Evolutionary conservation across 2,797 vertebrate species (phyloP).

Genomic region (Buphagus erythrorhynchus): DNA sequence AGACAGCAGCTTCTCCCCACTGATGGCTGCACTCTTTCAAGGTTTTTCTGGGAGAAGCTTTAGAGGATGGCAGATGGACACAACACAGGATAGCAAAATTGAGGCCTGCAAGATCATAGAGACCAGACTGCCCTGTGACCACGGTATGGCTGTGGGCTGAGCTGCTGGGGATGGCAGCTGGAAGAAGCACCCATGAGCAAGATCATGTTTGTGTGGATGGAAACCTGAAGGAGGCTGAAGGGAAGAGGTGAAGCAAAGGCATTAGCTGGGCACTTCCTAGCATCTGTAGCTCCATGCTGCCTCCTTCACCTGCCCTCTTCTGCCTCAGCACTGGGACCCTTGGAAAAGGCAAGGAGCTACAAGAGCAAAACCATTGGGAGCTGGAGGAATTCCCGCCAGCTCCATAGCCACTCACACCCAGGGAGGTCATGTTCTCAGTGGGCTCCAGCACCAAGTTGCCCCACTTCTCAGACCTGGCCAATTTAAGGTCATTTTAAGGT

Average conservation of each 20-base stretch:
- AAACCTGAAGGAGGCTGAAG: neutral
- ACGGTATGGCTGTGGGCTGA: neutral
- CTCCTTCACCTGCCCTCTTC: neutral
- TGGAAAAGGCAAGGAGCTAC: neutral
- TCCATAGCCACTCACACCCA: neutral
- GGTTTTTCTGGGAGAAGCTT: neutral
- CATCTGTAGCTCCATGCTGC: neutral
- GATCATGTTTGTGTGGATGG: rapidly evolving
- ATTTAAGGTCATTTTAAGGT: neutral
- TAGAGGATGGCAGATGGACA: neutral
- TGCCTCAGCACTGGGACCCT: neutral
- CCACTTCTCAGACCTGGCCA: neutral
- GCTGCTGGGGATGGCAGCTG: neutral
- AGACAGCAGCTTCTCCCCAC: neutral
- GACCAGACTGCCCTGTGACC: neutral
- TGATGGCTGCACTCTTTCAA: neutral
- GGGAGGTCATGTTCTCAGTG: neutral
- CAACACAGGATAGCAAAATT: neutral
- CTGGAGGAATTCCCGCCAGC: neutral
- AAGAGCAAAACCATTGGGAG: neutral
- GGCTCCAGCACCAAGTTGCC: neutral
- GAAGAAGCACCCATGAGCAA: neutral
- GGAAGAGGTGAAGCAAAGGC: neutral
- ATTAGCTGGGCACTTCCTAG: neutral
- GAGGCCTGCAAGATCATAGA: neutral